Evolutionary conservation across 2,797 vertebrate species (phyloP).

Genomic region (Fistularia commersonii): DNA sequence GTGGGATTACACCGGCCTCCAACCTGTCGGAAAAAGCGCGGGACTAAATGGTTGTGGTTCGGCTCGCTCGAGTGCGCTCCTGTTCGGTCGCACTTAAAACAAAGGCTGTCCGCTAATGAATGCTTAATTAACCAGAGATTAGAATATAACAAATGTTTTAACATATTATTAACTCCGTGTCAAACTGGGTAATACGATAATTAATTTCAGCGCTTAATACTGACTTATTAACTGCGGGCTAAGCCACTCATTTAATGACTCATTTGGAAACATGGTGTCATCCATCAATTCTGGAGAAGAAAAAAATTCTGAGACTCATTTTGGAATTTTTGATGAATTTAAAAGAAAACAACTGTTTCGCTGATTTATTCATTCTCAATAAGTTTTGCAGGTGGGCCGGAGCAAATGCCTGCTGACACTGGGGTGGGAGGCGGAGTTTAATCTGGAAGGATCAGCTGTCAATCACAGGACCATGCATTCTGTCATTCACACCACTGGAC

Average conservation of each 20-base stretch:
- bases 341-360: too few species aligned
- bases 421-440: too few species aligned
- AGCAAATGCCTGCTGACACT: too few species aligned
- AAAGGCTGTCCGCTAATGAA: slow-evolving; percentile 32
- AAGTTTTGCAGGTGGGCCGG: too few species aligned
- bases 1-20: too few species aligned
- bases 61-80: slow-evolving; percentile 18
- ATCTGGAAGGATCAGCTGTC: too few species aligned
- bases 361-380: too few species aligned
- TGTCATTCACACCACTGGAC: too few species aligned
- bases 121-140: slow-evolving; percentile 42
- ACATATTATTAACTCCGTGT: slow-evolving; percentile 54
- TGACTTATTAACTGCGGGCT: slow-evolving; percentile 36
- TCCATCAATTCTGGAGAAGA: slow-evolving; percentile 38
- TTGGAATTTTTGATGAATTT: slow-evolving; percentile 8
- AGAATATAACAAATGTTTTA: slow-evolving; percentile 50
- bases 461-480: too few species aligned
- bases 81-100: slow-evolving; percentile 18
- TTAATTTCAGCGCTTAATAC: slow-evolving; percentile 47
- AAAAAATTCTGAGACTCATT: slow-evolving; percentile 8
- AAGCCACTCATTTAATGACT: slow-evolving; percentile 35
- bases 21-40: too few species aligned
- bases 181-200: slow-evolving; percentile 50
- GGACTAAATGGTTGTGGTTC: too few species aligned
- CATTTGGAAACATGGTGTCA: slow-evolving; percentile 26